These are phyloP conservation scores for Thunnus albacares DNA, from an alignment of 2,797 vertebrate species.

Conservation along the genomic window DNA sequence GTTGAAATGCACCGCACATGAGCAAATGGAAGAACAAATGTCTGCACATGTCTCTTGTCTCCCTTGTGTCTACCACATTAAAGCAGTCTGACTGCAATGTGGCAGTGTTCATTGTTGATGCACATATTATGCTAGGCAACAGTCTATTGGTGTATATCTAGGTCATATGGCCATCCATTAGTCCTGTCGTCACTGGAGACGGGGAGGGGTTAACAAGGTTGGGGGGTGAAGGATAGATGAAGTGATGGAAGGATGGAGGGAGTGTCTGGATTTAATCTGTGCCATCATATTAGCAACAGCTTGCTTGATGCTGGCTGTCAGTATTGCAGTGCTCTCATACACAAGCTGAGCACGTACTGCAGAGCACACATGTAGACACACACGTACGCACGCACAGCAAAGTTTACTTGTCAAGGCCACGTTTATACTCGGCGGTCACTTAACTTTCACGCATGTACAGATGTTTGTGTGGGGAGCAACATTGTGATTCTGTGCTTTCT, in stretches of 20 bases:
- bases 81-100: slow-evolving; percentile 9
- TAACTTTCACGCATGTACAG: not conserved
- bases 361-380: not conserved
- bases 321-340: slow-evolving; percentile 30
- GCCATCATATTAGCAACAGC: slow-evolving; percentile 72
- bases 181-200: slow-evolving; percentile 51
- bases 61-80: not conserved
- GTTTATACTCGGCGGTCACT: not conserved
- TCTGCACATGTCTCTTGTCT: slow-evolving; percentile 9
- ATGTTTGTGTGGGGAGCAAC: not conserved
- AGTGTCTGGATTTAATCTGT: slow-evolving; percentile 73
- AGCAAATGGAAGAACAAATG: slow-evolving; percentile 12
- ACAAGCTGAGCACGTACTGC: slow-evolving; percentile 4
- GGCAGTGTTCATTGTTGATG: slow-evolving; percentile 25
- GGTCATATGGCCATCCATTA: slow-evolving; percentile 76
- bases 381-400: not conserved
- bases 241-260: slow-evolving; percentile 50
- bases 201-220: slow-evolving; percentile 56
- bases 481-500: not conserved
- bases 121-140: slow-evolving; percentile 34
- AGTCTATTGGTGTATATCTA: slow-evolving; percentile 72
- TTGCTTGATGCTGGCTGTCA: slow-evolving; percentile 58
- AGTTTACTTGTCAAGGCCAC: not conserved
- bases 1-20: slow-evolving; percentile 1
- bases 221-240: slow-evolving; percentile 52